Base-by-base conservation (phyloP, 2,888 invertebrate species). In the Tanypteryx hageni region DNA sequence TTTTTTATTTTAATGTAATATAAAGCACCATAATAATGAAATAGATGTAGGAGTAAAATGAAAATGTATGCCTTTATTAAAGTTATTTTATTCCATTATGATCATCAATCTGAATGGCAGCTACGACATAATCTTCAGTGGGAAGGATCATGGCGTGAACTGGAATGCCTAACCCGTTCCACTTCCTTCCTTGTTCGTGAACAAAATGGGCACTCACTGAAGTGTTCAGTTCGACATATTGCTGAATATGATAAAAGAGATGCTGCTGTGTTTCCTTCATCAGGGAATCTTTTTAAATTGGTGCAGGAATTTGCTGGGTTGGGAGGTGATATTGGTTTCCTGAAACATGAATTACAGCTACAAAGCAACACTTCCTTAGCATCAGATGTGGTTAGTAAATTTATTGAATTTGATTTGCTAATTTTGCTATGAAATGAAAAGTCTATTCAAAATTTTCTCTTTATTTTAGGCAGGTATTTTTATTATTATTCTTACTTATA, bases 281-380 rank as follows among this genome's bases (percentile, higher is more conserved):
- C 95, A 82, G 99, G 99, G 8, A 95, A 96, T 10, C 95, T 97
- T 93, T 95, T 98, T 10, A 97, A 97, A 95, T 96, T 97, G 93
- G 96, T 96, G 9, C 97, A 98, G 94, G 99, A 99, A 95, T 96
- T 98, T 94, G 98, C 99, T 57, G 97, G 99, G 0, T 95, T 99
- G 10, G 99, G 99, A 14, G 99, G 99, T 3, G 98, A 99, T 94
- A 97, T 99, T n/a, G 97, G 98, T 22, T 98, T 98, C 95, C 94
- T 98, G 58, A 98, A 98, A 95, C 98, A 97, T 93, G 98, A 98
- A 93, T 94, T 97, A 13, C 96, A 96, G 93, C 95, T 97, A 31
- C 98, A 98, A 95, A 95, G 96, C 31, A 97, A 97, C 95, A 95
- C 97, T 94, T 96, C 97, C 0, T 95, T 98, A 0, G 95, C 96